Base-by-base conservation (phyloP, 2,888 invertebrate species). In the Drosophila mimetica region DNA sequence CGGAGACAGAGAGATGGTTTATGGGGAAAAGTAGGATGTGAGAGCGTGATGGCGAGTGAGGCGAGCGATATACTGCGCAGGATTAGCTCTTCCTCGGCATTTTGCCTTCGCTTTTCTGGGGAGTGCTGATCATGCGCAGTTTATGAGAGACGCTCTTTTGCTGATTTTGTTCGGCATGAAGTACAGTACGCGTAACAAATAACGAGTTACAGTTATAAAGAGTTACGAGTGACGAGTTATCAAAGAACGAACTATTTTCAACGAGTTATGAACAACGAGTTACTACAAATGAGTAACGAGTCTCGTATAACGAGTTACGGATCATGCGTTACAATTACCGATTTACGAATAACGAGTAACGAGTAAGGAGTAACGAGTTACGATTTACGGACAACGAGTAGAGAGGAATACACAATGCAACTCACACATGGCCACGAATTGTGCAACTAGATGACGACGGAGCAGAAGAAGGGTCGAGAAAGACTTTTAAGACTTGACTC, bases 351-450 rank as follows among this genome's bases (percentile, higher is more conserved):
- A 59, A 59, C 25, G 34, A 44, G 28, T 57, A 36, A 58, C 59
- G 36, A 20, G 28, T 11, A 4, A 28, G 8, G 28, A 25, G 25
- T 25, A 20, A 64, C 65, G 66, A 20, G 18, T 11, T 32, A 28
- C 28, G 28, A 22, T 8, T 28, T 28, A 65, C 66, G 67, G 28
- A 34, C 53, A 71, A 71, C 50, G 37, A 71, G 71, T 50, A 50
- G 47, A 22, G n/a, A 22, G 48, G 46, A 47, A 44, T 61, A 80
- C 58, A 46, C 52, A 82, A 76, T 54, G 63, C 48, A 88, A 90
- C 90, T 90, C 89, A 90, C 89, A 84, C 79, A 89, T 86, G 78
- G 76, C 80, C 72, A 90, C 72, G 83, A 90, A 89, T 77, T 88
- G 85, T 88, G 87, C 89, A 86, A 89, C 90, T 90, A 51, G 52